A percentile compares a stretch with the other conserved stretches of the same genome.
phyloP scores from a whole-genome alignment of 2,888 invertebrate genomes.

The Phytoseiulus persimilis region DNA sequence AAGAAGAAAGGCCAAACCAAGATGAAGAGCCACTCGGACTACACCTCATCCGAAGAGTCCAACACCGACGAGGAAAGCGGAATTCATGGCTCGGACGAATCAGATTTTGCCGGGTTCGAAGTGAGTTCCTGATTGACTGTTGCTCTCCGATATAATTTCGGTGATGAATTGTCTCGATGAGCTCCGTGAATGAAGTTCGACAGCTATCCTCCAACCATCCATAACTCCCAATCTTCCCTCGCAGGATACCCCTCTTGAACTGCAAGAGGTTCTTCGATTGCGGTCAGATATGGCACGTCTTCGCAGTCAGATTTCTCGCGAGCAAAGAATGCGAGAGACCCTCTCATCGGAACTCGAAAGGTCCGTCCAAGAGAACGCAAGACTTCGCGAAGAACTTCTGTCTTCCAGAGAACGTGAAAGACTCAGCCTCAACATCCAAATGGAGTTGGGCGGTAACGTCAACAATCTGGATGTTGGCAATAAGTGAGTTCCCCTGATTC shows the following conservation, averaged over 20 bases:
- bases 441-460: slow-evolving; percentile 33
- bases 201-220: too few species aligned
- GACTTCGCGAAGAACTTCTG: slow-evolving; percentile 30
- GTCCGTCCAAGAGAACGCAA: slow-evolving; percentile 30
- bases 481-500: slow-evolving; percentile 16
- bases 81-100: slow-evolving; percentile 37
- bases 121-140: not conserved
- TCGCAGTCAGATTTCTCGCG: slow-evolving; percentile 37
- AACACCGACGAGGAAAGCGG: slow-evolving; percentile 35
- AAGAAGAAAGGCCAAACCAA: slow-evolving; percentile 5
- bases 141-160: not conserved
- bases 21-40: slow-evolving; percentile 16
- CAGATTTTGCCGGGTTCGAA: slow-evolving; percentile 38
- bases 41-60: slow-evolving; percentile 35
- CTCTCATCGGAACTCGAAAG: slow-evolving; percentile 35
- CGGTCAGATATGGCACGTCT: slow-evolving; percentile 36
- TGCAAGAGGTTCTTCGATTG: slow-evolving; percentile 39
- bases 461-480: not conserved
- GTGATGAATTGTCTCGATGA: too few species aligned
- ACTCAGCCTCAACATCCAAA: slow-evolving; percentile 36
- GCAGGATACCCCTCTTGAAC: slow-evolving; percentile 35
- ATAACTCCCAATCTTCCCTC: too few species aligned
- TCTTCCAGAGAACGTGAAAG: slow-evolving; percentile 21
- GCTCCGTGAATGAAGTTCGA: too few species aligned
- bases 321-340: slow-evolving; percentile 33